Base-by-base conservation (phyloP, 2,888 invertebrate species). In the Galeopsomyia nigrocyanea region DNA sequence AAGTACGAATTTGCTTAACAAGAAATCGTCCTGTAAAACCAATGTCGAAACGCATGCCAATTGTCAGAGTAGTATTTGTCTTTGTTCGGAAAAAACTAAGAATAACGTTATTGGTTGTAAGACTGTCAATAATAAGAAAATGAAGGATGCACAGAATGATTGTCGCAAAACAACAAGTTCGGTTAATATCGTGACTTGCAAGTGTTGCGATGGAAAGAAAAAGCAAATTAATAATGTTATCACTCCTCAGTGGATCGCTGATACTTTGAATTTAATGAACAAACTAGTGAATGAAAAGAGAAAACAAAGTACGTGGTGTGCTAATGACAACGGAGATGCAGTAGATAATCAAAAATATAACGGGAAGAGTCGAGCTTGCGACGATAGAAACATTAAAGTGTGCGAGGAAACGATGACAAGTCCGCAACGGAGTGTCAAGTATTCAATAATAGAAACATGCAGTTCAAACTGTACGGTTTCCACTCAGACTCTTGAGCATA, bases 231-330 rank as follows among this genome's bases (percentile, higher is more conserved):
- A 61, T 3, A 31, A 22, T 21, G 7, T 46, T n/a, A 17, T 56
- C 60, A 39, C 39, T n/a, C 17, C 61, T 39, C 22, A n/a, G n/a
- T 73, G 62, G 66, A 49, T 76, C 6, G 16, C 9, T 0, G 66
- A 68, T 5, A 69, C 68, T 0, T 16, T 75, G 16, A 56, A 61
- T 50, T 22, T 66, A 0, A 17, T 71, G 57, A 49, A 49, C 6
- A 75, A 69, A n/a, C 2, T 75, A 0, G 1, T 75, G 1, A 66
- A 68, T 0, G 51, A 64, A 16, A 68, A 50, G 10, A 57, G 5
- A 56, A 56, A 21, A 22, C 14, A 17, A 50, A 62, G 39, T 50
- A 3, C 69, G 26, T 47, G 50, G 22, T 61, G 22, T 22, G 22
- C 1, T 1, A n/a, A 39, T 2, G 26, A 16, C 17, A 58, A 31